Evolutionary conservation across 1,140 invertebrate genomes (phyloP), one percentile per base, ranked within the genome.

Genomic region (Dendroctonus valens): DNA sequence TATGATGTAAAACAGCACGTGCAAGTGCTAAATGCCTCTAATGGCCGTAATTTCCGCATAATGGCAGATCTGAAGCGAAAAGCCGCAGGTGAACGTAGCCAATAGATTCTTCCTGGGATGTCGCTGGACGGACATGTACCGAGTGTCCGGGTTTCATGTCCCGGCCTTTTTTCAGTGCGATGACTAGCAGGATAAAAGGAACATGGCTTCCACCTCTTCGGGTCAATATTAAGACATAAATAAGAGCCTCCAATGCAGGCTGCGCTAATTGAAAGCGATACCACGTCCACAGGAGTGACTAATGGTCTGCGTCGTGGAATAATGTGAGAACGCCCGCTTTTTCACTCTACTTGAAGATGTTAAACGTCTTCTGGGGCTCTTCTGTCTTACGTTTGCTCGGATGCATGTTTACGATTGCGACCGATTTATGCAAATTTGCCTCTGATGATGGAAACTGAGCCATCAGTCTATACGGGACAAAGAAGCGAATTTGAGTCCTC

Each of bases 201-300:
- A 59, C 58, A 59, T 46, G 58, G 58, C 58, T 59, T 40, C 58
- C 50, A 49, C 58, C 42, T 59, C 58, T 46, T 59, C 58, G 48
- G 42, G 46, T 59, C 58, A 49, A 59, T 59, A 59, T 59, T 59
- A 59, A 59, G 58, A 59, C 58, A 59, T 59, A 59, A 59, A 59
- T 59, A 59, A 59, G 58, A 49, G 42, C 12, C 44, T 49, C 44
- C 58, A 49, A 59, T 59, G 58, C 58, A 59, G 58, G 48, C 44
- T 46, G 58, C 58, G 58, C 58, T 59, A 59, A 59, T 59, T 59
- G 58, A 59, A 59, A 59, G 58, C 58, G 58, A 59, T 59, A 59
- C 58, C 44, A 59, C 44, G 58, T 59, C 58, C 39, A 26, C 39
- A 26, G 12, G 58, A 49, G 58, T 59, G 58, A 59, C 39, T 59